Conservation (phyloP, 2,888 invertebrate species). For the Odontothrips loti region DNA sequence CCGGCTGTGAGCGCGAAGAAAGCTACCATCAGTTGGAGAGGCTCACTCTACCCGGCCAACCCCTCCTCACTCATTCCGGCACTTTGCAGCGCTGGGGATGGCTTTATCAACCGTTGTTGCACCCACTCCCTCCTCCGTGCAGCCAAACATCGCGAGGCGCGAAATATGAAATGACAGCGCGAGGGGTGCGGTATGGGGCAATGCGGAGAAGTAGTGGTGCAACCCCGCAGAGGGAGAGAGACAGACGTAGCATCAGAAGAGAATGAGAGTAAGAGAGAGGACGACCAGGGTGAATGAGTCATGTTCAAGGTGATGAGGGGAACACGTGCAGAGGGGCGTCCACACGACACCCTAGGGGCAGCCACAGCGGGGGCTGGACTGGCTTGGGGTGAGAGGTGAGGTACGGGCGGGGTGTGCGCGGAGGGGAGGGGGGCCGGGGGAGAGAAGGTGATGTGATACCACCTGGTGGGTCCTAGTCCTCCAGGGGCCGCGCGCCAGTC, state of each 20-base stretch:
- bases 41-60: too few relatives aligned
- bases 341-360: slow-evolving; percentile 8
- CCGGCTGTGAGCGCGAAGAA: too few relatives aligned
- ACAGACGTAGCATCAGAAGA: background rate
- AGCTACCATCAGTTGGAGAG: too few relatives aligned
- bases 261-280: background rate
- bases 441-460: slow-evolving; percentile 6
- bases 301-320: slow-evolving; percentile 20
- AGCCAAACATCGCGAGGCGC: too few relatives aligned
- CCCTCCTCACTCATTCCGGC: too few relatives aligned
- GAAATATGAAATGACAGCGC: too few relatives aligned
- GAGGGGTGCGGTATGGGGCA: too few relatives aligned
- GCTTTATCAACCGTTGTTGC: too few relatives aligned
- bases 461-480: background rate
- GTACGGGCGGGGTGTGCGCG: background rate
- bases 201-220: background rate
- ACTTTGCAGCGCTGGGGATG: too few relatives aligned
- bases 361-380: background rate
- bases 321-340: slow-evolving; percentile 17
- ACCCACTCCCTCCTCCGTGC: too few relatives aligned
- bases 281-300: background rate
- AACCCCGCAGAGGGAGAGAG: background rate
- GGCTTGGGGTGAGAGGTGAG: background rate
- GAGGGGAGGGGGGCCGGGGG: background rate
- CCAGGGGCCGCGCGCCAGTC: background rate